Conservation (phyloP, 2,113 vertebrate genomes). For the Chamaetylas fuelleborni region DNA sequence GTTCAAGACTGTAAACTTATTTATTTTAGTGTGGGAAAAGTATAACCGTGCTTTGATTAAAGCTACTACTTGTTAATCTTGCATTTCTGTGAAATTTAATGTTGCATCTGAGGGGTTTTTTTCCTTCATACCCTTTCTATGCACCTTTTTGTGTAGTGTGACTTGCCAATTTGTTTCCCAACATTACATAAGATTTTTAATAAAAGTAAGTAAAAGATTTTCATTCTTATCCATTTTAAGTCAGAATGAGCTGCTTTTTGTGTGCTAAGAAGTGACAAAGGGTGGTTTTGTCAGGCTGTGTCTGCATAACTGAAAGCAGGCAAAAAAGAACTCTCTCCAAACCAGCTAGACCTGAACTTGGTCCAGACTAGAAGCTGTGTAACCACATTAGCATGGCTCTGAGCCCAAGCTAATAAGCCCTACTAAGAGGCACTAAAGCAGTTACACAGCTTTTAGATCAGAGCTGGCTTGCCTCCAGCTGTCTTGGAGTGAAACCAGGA, state of each 20-base stretch:
- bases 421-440: constrained; percentile 54
- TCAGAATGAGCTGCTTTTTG: neutral
- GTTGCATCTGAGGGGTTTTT: neutral
- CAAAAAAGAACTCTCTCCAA: neutral
- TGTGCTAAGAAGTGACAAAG: neutral
- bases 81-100: neutral
- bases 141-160: neutral
- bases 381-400: constrained; percentile 46
- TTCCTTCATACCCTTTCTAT: neutral
- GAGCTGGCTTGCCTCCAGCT: constrained; percentile 34
- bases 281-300: neutral
- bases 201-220: neutral
- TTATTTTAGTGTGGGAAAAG: neutral
- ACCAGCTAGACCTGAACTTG: constrained; percentile 28
- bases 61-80: neutral
- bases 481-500: constrained; percentile 23
- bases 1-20: neutral
- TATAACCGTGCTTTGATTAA: neutral
- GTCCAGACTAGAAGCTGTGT: constrained; percentile 57
- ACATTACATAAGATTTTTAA: neutral
- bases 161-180: neutral
- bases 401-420: constrained; percentile 49
- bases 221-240: neutral
- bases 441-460: constrained; percentile 49
- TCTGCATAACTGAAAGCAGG: neutral